Conservation (phyloP, 2,797 vertebrate genomes). For the Hyperoplus immaculatus region DNA sequence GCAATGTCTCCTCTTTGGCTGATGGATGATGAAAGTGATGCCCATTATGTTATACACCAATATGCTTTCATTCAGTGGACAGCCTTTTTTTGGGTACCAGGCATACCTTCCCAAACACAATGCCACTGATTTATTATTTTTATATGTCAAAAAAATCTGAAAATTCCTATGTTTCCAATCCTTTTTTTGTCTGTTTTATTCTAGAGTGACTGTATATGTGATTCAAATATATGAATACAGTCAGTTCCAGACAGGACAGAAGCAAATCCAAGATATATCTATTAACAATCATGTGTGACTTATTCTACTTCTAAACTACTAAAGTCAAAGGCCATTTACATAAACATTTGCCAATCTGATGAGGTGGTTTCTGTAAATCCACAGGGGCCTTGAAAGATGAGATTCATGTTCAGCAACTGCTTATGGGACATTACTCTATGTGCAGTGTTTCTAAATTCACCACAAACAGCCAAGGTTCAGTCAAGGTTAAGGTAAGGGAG, state of each 20-base stretch:
- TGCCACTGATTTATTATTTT: conserved; percentile 73
- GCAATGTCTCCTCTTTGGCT: conserved; percentile 76
- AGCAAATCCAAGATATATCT: not conserved
- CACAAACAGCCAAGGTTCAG: conserved; percentile 1
- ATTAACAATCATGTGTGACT: not conserved
- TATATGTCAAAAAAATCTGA: conserved; percentile 71
- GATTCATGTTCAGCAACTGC: conserved; percentile 3
- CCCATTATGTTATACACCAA: conserved; percentile 55
- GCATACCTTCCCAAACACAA: conserved; percentile 62
- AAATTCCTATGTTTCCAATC: conserved; percentile 69
- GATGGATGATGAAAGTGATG: conserved; percentile 67
- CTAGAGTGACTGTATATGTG: conserved; percentile 20
- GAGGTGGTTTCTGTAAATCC: conserved; percentile 7
- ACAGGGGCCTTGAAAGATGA: not conserved
- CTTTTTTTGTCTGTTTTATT: conserved; percentile 72
- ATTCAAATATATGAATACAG: not conserved
- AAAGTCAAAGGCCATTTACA: conserved; percentile 7
- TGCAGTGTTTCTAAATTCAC: conserved; percentile 3
- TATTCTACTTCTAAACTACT: conserved; percentile 4
- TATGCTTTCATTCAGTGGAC: conserved; percentile 64
- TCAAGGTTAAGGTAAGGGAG: not conserved
- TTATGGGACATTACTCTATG: conserved; percentile 2
- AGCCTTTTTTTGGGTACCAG: conserved; percentile 51
- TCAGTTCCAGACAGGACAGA: not conserved
- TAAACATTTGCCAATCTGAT: conserved; percentile 20